Conservation (phyloP, 2,888 invertebrate species). For the Syrphus vitripennis region DNA sequence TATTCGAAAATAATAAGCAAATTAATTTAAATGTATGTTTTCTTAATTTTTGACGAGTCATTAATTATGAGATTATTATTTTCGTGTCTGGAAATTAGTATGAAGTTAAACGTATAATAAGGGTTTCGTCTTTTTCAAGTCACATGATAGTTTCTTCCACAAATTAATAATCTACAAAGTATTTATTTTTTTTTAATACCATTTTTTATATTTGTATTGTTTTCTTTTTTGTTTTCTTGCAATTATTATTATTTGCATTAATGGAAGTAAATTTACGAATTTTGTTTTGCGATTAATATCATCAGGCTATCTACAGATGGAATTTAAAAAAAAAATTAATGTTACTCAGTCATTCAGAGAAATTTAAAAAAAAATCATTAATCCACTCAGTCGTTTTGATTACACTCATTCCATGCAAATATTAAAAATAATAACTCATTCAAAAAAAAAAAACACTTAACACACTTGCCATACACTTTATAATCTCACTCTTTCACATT, state of each 20-base stretch:
- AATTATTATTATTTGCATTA: constrained; percentile 51
- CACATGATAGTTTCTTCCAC: constrained; percentile 28
- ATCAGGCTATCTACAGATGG: constrained; percentile 71
- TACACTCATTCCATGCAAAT: constrained; percentile 13
- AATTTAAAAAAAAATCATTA: constrained; percentile 10
- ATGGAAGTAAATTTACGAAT: constrained; percentile 65
- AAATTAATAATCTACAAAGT: constrained; percentile 9
- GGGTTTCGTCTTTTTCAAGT: constrained; percentile 21
- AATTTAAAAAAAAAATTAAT: constrained; percentile 47
- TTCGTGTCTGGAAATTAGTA: neutral
- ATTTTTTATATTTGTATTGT: constrained; percentile 19
- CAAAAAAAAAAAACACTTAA: constrained; percentile 31
- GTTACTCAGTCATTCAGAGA: constrained; percentile 51
- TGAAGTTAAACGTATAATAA: constrained; percentile 31
- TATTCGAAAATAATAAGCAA: constrained; percentile 29
- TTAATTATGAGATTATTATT: constrained; percentile 38
- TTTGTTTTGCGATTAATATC: constrained; percentile 57
- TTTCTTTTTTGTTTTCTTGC: constrained; percentile 15
- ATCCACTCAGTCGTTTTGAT: constrained; percentile 13
- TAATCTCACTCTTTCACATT: constrained; percentile 70
- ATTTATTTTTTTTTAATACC: constrained; percentile 33
- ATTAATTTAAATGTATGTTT: constrained; percentile 51
- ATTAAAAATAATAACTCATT: neutral
- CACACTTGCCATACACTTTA: constrained; percentile 14
- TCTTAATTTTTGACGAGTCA: constrained; percentile 31